Base-by-base conservation (phyloP, 2,888 invertebrate species). In the Drosophila meridionalis region DNA sequence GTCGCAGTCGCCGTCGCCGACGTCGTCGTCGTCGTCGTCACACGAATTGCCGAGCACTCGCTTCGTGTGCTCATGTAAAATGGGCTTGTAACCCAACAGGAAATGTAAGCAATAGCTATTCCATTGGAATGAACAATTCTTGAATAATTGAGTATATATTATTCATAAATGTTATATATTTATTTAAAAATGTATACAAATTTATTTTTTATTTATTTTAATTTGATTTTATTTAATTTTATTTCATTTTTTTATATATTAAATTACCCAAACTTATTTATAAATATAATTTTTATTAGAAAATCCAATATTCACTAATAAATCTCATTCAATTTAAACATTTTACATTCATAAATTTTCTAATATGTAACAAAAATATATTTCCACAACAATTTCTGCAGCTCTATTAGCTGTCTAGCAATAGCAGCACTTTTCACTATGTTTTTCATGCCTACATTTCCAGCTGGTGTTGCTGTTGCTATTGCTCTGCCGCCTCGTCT, bases 381-480 rank as follows among this genome's bases (percentile, higher is more conserved):
- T 20, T 34, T 34, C 1, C 6, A 7, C 20, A 12, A 1, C 7
- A 50, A 34, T n/a, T 34, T 6, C 4, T 20, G 9, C 4, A 20
- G 0, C 11, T 20, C 11, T n/a, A 11, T 0, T 6, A 20, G 5
- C 0, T 32, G 12, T n/a, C 32, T 20, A 11, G 7, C 4, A 2
- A 2, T 3, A 4, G 12, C 36, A 48, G 63, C 40, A 7, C 0
- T 28, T 36, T 56, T 76, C 76, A 63, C 14, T 38, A 8, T 8
- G 8, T 12, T 42, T 66, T 42, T 50, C 78, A 78, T 58, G 63
- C 30, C 2, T 0, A 11, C 0, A 2, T 20, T 70, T 68, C 43
- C 78, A 45, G 64, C 78, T 79, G 67, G 76, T 56, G 32, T 26
- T 36, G 61, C 59, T 65, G 26, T 50, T 69, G 67, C 74, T 34